Evolutionary conservation across 2,888 invertebrate species (phyloP).

Genomic region (Cotesia congregata): DNA sequence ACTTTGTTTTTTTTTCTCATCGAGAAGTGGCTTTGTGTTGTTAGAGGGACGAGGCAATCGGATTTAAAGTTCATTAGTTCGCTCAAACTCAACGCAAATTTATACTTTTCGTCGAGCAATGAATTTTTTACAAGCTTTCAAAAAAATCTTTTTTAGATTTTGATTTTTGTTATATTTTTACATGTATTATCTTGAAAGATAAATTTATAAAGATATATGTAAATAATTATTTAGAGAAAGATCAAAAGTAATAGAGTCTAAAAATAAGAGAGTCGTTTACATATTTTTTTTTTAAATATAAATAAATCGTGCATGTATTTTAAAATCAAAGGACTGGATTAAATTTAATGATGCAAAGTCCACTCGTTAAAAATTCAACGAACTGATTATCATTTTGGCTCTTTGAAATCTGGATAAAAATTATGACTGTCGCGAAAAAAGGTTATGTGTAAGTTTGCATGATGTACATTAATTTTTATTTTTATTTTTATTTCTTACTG

Average conservation of each 20-base stretch:
- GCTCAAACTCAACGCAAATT: background rate
- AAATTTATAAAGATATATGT: background rate
- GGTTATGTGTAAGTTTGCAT: constrained; percentile 11
- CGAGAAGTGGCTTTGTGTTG: background rate
- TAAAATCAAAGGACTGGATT: background rate
- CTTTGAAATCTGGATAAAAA: constrained; percentile 60
- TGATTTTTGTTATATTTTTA: background rate
- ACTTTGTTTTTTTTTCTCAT: background rate
- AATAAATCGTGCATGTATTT: background rate
- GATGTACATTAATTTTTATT: constrained; percentile 26
- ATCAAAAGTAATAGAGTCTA: background rate
- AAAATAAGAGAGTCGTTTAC: background rate
- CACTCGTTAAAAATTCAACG: constrained; percentile 67
- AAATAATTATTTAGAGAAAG: background rate
- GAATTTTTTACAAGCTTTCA: background rate
- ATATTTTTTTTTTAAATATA: background rate
- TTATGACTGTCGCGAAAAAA: constrained; percentile 31
- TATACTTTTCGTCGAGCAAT: background rate
- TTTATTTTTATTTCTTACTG: constrained; percentile 31
- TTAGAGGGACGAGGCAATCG: background rate
- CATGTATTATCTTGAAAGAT: background rate
- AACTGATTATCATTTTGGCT: constrained; percentile 67
- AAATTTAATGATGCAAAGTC: constrained; percentile 7
- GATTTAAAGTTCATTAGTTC: background rate
- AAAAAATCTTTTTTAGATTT: background rate